These are phyloP conservation scores for Pelochelys cantorii DNA, from an alignment of 2,797 vertebrate species.

Conservation along the genomic window DNA sequence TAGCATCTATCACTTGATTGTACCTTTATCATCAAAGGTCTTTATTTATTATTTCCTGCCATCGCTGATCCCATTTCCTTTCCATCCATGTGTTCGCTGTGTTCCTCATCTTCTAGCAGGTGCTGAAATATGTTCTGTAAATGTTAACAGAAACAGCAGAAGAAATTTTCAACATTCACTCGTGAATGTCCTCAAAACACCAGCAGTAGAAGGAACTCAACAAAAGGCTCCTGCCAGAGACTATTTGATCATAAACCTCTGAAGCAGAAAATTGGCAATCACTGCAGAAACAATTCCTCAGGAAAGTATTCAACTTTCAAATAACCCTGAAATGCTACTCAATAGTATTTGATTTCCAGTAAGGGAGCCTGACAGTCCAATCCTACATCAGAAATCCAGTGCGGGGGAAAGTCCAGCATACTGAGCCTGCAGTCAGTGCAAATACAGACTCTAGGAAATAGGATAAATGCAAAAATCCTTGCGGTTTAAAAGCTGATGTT, in stretches of 20 bases:
- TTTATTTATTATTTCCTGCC: slow-evolving; percentile 64
- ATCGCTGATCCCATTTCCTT: slow-evolving; percentile 60
- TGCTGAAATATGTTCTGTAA: slow-evolving; percentile 74
- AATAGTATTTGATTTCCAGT: slow-evolving; percentile 69
- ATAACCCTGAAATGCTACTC: slow-evolving; percentile 76
- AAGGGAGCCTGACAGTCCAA: not conserved
- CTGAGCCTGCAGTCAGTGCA: not conserved
- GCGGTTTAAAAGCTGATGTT: not conserved
- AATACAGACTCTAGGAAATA: not conserved
- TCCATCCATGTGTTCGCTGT: slow-evolving; percentile 54
- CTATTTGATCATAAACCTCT: slow-evolving; percentile 82
- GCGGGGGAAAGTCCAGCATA: not conserved
- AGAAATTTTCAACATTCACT: slow-evolving; percentile 59
- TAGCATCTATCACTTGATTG: slow-evolving; percentile 25
- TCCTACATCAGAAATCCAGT: not conserved
- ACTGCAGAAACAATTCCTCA: slow-evolving; percentile 80
- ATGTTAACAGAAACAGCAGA: slow-evolving; percentile 73
- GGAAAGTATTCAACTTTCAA: slow-evolving; percentile 82
- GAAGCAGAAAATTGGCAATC: slow-evolving; percentile 86
- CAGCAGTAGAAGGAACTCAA: slow-evolving; percentile 70
- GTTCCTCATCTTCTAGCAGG: slow-evolving; percentile 64
- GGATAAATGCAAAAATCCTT: not conserved
- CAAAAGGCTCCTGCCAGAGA: slow-evolving; percentile 70
- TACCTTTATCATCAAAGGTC: slow-evolving; percentile 45
- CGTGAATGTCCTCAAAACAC: slow-evolving; percentile 57